Conservation (phyloP, 2,797 vertebrate genomes). For the Rhinophrynus dorsalis region DNA sequence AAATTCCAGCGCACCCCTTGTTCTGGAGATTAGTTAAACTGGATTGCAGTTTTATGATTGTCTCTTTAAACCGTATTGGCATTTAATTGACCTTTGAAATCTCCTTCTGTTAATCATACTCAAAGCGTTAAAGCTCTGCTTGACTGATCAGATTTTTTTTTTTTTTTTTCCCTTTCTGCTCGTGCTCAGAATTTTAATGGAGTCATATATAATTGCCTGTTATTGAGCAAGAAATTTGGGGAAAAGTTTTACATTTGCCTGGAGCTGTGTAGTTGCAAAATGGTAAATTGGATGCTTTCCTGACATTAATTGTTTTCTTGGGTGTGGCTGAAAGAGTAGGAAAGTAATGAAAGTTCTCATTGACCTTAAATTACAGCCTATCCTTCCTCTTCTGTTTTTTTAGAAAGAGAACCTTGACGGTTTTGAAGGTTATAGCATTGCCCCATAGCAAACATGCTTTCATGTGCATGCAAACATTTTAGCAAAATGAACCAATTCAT, state of each 20-base stretch:
- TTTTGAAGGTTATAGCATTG: conserved; percentile 42
- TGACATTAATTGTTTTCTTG: conserved; percentile 64
- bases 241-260: conserved; percentile 60
- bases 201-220: conserved; percentile 76
- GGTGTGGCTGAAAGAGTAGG: conserved; percentile 71
- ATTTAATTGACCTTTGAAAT: conserved; percentile 78
- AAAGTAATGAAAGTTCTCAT: conserved; percentile 71
- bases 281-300: conserved; percentile 64
- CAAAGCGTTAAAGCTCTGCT: conserved; percentile 77
- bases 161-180: conserved; percentile 71
- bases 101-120: conserved; percentile 89
- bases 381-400: conserved; percentile 39
- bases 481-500: not conserved
- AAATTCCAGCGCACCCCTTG: too few species aligned
- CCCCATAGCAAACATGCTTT: conserved; percentile 13
- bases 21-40: not conserved
- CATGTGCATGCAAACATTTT: not conserved
- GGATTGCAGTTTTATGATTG: not conserved
- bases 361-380: conserved; percentile 34
- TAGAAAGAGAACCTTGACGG: conserved; percentile 12
- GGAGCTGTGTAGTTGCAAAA: conserved; percentile 59
- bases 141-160: conserved; percentile 78
- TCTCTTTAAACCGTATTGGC: conserved; percentile 64
- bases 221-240: conserved; percentile 74
- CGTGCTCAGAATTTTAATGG: conserved; percentile 82